Conservation (phyloP, 2,797 vertebrate species). For the Dendrocincla tyrannina region DNA sequence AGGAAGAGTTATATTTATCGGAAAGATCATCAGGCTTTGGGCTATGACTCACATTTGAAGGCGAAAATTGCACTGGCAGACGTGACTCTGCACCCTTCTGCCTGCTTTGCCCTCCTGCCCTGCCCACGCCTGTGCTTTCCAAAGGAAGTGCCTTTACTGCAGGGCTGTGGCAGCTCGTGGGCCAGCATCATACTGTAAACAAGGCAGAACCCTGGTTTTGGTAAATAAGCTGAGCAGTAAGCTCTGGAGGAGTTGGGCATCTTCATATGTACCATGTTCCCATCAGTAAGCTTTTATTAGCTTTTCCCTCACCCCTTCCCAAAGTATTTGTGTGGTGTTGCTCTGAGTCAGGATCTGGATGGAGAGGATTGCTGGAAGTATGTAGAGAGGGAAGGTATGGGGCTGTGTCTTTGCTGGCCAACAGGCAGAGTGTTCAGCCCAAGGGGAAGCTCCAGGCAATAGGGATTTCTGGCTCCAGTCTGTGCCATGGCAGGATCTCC, state of each 20-base stretch:
- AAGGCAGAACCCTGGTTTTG: background rate
- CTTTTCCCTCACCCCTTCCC: background rate
- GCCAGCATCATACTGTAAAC: background rate
- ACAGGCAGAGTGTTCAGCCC: background rate
- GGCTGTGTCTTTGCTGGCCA: rapidly evolving
- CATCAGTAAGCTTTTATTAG: background rate
- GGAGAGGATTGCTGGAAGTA: background rate
- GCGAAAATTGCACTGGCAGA: background rate
- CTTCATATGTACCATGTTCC: background rate
- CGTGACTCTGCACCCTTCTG: background rate
- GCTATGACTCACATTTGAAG: slow-evolving; percentile 12
- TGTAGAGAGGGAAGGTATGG: background rate
- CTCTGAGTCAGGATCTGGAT: background rate
- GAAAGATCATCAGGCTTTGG: slow-evolving; percentile 5
- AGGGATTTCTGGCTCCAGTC: background rate
- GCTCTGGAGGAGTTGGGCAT: background rate
- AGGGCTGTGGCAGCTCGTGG: background rate
- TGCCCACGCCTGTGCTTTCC: background rate
- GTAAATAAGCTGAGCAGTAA: background rate
- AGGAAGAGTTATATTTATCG: background rate
- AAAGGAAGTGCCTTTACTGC: background rate
- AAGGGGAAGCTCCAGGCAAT: background rate
- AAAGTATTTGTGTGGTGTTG: background rate
- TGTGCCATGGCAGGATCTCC: background rate
- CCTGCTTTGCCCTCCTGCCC: background rate